A percentile compares a stretch with the other conserved stretches of the same genome.
phyloP scores from a whole-genome alignment of 1,140 invertebrate genomes.

The Colletes latitarsis region DNA sequence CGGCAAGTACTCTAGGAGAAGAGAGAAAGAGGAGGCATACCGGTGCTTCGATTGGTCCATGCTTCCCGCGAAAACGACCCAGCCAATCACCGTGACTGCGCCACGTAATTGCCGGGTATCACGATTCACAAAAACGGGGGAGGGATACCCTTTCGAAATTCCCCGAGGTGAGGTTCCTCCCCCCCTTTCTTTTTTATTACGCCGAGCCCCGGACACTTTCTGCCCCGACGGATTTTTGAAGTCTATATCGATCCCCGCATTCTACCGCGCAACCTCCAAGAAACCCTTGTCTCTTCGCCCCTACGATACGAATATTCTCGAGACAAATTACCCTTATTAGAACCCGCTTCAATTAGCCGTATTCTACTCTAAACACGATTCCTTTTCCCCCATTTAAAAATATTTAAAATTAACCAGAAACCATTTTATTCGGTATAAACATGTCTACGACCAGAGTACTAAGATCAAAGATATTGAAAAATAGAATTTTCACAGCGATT shows the following conservation, averaged over 20 bases:
- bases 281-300: no score
- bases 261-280: no score
- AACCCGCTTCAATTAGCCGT: no score
- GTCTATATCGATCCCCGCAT: background rate
- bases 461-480: no score
- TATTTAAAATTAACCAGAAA: no score
- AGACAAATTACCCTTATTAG: no score
- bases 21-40: conserved; percentile 51
- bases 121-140: conserved; percentile 60
- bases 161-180: conserved; percentile 25
- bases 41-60: conserved; percentile 68
- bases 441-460: no score
- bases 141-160: conserved; percentile 52
- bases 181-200: background rate
- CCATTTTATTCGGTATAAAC: no score
- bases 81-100: conserved; percentile 65
- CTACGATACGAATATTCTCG: no score
- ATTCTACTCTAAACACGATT: no score
- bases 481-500: no score
- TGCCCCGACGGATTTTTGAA: conserved; percentile 14
- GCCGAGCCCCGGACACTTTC: background rate
- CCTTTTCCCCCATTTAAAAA: no score
- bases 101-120: conserved; percentile 70
- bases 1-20: conserved; percentile 63
- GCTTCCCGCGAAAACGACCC: conserved; percentile 73